Evolutionary conservation across 2,113 vertebrate genomes (phyloP).

Genomic region (Seriola dumerili): DNA sequence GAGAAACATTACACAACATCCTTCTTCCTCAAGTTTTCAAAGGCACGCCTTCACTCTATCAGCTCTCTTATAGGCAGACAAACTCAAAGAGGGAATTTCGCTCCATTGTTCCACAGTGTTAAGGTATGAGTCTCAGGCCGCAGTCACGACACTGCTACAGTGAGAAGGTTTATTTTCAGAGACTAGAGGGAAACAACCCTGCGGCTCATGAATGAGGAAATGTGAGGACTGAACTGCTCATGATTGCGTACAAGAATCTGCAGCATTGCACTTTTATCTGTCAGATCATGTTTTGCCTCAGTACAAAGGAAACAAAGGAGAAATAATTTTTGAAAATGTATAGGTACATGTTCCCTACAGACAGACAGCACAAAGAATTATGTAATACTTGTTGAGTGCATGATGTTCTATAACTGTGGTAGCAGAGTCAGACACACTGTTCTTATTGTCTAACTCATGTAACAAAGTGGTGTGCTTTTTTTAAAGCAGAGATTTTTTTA

Average conservation of each 20-base stretch:
- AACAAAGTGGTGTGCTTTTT: background rate
- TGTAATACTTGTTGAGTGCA: background rate
- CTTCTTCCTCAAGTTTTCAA: background rate
- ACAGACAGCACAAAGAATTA: background rate
- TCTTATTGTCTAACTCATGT: background rate
- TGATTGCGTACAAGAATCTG: background rate
- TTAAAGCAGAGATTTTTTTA: background rate
- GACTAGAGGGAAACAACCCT: background rate
- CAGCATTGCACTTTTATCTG: background rate
- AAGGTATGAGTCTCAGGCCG: too few relatives aligned
- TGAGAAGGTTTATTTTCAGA: constrained; percentile 26
- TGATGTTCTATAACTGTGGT: background rate
- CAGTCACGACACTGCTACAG: background rate
- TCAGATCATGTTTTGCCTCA: background rate
- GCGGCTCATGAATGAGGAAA: constrained; percentile 52
- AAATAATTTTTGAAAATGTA: background rate
- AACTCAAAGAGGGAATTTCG: background rate
- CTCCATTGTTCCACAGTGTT: constrained; percentile 12
- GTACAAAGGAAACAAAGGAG: too few relatives aligned
- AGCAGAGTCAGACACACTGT: background rate
- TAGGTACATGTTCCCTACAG: background rate
- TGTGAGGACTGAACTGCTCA: background rate
- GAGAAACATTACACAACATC: background rate
- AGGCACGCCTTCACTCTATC: background rate
- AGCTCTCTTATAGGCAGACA: background rate